Evolutionary conservation across 2,113 vertebrate species (phyloP), one percentile per base, ranked within the genome.

Genomic region (Dendrocopos noguchii): DNA sequence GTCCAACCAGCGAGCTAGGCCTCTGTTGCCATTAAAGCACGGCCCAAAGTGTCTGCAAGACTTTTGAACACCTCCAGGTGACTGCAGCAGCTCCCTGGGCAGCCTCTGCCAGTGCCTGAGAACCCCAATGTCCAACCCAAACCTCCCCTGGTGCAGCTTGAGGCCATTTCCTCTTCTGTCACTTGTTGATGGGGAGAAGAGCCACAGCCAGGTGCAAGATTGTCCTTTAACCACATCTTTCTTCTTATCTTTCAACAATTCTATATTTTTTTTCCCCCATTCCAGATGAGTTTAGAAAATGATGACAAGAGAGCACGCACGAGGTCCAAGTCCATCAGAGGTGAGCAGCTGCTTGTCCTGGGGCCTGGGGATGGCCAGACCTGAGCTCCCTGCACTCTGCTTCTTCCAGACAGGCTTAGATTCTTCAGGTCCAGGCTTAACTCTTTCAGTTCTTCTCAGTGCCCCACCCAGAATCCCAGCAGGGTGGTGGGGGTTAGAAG

Each of bases 261-360:
- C 39, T 75, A 29, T 59, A 55, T 25, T 29, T 53, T 85, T 29
- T 89, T 94, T 94, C 92, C 39, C 39, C 39, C 50, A 52, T 97
- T 97, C 78, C 98, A 99, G 99, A 99, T 99, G 99, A 99, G 98
- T 97, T 98, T 98, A 93, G 99, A 99, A 93, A 98, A 97, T 94
- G 99, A 99, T 0, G 98, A 99, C 67, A 99, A 98, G 97, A 97
- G 99, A 96, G 98, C 98, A 91, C 98, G 99, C 52, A 99, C 99
- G 0, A 98, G 99, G 72, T 99, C 99, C 87, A 99, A 99, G 97
- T 98, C 98, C 96, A 96, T 98, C 96, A 97, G 98, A 98, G 99
- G 99, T 99, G 96, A 98, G 98, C 92, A 46, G 9, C 75, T 66
- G 74, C 25, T 67, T 52, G 12, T 46, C 70, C 89, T 0, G 2